phyloP scores from a whole-genome alignment of 2,797 vertebrate species.

The Sebastes jordani region DNA sequence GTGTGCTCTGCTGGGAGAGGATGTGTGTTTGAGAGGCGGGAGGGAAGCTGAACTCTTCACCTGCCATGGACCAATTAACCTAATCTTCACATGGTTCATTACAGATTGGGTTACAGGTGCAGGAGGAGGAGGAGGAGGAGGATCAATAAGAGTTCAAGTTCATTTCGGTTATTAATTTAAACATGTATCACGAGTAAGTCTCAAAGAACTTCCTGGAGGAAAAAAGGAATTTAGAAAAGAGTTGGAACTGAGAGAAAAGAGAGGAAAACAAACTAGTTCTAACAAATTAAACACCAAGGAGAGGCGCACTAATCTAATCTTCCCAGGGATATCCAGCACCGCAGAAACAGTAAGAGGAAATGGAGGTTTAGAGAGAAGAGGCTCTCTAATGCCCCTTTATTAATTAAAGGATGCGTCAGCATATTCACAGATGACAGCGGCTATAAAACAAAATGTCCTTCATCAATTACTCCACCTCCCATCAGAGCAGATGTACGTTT shows the following conservation, averaged over 20 bases:
- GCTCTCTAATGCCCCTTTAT: slow-evolving; percentile 49
- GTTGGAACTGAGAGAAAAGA: not conserved
- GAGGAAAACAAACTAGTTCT: not conserved
- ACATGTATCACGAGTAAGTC: not conserved
- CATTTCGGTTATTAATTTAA: slow-evolving; percentile 29
- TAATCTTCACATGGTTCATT: slow-evolving; percentile 54
- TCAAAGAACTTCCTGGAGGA: not conserved
- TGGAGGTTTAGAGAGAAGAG: slow-evolving; percentile 22
- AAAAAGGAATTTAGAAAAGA: not conserved
- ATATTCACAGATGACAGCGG: slow-evolving; percentile 58
- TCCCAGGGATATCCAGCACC: not conserved
- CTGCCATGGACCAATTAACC: slow-evolving; percentile 57
- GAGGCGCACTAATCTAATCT: not conserved
- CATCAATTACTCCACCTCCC: slow-evolving; percentile 61
- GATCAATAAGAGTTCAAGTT: slow-evolving; percentile 45
- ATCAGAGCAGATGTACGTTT: slow-evolving; percentile 10
- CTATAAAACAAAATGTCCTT: slow-evolving; percentile 67
- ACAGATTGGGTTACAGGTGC: slow-evolving; percentile 18
- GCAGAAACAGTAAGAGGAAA: slow-evolving; percentile 11
- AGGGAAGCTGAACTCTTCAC: slow-evolving; percentile 41
- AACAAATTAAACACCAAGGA: not conserved
- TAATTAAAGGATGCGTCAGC: slow-evolving; percentile 70
- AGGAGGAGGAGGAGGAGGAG: not conserved
- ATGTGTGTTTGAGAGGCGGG: not conserved
- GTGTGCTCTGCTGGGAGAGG: not conserved